phyloP scores from a whole-genome alignment of 2,797 vertebrate species.

The Argya squamiceps region DNA sequence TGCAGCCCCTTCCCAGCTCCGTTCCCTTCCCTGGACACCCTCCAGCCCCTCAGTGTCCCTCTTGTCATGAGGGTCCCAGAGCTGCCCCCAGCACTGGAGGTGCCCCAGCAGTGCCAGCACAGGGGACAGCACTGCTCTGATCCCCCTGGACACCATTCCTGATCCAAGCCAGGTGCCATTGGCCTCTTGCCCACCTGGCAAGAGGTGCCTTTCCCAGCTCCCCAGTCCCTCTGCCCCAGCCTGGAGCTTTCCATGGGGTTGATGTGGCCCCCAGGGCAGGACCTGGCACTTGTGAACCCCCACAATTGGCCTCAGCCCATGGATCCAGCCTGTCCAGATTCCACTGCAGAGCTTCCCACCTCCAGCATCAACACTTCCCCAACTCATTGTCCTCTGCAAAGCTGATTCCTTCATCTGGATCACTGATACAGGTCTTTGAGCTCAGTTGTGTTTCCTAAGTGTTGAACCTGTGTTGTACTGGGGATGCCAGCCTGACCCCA shows the following conservation, averaged over 20 bases:
- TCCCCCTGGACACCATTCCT: neutral
- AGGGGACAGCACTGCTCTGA: too few relatives aligned
- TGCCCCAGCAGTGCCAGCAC: too few relatives aligned
- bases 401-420: neutral
- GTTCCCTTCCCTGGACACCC: fast-evolving
- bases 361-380: neutral
- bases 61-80: too few relatives aligned
- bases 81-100: too few relatives aligned
- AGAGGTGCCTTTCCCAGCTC: neutral
- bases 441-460: neutral
- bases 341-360: neutral
- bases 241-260: neutral
- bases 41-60: neutral
- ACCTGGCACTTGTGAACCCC: neutral
- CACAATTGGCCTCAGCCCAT: neutral
- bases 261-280: neutral
- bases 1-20: neutral
- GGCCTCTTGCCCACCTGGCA: neutral
- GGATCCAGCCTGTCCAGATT: neutral
- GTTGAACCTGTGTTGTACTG: neutral
- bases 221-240: neutral
- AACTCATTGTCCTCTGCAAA: fast-evolving
- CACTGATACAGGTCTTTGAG: neutral
- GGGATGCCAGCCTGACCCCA: neutral
- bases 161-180: neutral